Base-by-base conservation (phyloP, 2,797 vertebrate species). In the Sebastes dallii region DNA sequence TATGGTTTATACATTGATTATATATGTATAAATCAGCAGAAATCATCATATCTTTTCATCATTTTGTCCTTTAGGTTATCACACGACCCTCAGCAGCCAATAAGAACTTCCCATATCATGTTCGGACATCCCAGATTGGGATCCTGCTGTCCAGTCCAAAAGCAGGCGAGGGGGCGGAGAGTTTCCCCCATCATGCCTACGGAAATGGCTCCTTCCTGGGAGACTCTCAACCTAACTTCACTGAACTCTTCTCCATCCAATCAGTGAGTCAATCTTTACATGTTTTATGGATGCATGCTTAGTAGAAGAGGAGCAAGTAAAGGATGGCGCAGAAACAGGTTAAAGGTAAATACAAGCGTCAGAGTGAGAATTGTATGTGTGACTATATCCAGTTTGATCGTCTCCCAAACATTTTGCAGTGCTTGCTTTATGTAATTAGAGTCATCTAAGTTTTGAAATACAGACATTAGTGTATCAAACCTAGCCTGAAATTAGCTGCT, bases 31-130 rank as follows among this genome's bases (percentile, higher is more conserved):
- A 29, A 67, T 61, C 2, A 11, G 2, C 3, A 13, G 2, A 14
- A 60, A 32, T 69, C 20, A 18, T 50, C 8, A 11, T 9, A 12
- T 70, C 11, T 34, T 29, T 25, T 54, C 24, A 52, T 65, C 4
- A 12, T 69, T 52, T 74, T 30, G 12, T 39, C 27, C 67, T 18
- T 50, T 60, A 98, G 97, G 91, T 96, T 58, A 98, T 98, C 92
- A 98, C 97, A 0, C 95, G 97, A 20, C 97, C 97, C 1, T 98
- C 97, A 0, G 97, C 97, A 13, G 97, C 97, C 94, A 98, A 98
- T 93, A 97, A 97, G 94, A 98, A 98, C 91, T 98, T 98, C 90
- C 97, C 97, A 0, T 98, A 98, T 91, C 97, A 98, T 1, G 97
- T 98, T 50, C 96, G 97, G 78, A 98, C 97, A 0, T 98, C 97